Conservation (phyloP, 1,140 invertebrate genomes). For the Tyrophagus putrescentiae region DNA sequence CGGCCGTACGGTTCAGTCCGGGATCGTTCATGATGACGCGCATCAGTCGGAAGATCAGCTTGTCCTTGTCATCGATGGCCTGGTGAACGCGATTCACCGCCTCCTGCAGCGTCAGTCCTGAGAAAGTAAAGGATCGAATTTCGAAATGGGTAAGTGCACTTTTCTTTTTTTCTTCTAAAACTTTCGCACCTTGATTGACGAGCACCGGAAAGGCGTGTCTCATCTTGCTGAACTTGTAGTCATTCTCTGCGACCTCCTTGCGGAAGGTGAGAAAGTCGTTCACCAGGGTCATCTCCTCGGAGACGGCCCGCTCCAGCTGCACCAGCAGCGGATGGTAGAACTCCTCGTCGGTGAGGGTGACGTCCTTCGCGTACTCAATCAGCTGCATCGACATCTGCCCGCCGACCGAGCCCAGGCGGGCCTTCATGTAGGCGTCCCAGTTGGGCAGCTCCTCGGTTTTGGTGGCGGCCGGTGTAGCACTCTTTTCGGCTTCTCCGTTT, state of each 20-base stretch:
- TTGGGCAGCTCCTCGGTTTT: background rate
- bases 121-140: background rate
- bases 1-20: background rate
- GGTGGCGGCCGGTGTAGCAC: too few species aligned
- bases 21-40: background rate
- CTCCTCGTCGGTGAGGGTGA: background rate
- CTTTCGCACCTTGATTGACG: conserved; percentile 12
- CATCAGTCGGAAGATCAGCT: background rate
- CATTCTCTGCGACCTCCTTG: conserved; percentile 13
- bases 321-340: conserved; percentile 15
- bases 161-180: too few species aligned
- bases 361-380: conserved; percentile 18
- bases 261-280: conserved; percentile 18
- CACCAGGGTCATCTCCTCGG: conserved; percentile 17
- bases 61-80: conserved; percentile 11
- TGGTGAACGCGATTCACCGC: conserved; percentile 15
- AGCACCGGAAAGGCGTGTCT: conserved; percentile 7
- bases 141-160: too few species aligned
- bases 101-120: conserved; percentile 14
- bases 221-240: conserved; percentile 1
- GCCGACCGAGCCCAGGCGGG: conserved; percentile 14
- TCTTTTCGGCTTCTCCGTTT: background rate
- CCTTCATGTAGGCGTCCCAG: conserved; percentile 13
- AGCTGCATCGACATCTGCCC: conserved; percentile 17
- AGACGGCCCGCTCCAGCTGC: background rate